Evolutionary conservation across 35 echinoderm and acorn worm genomes (phyloP), one percentile per base, ranked within the genome.

Genomic region (Holothuria glaberrima): DNA sequence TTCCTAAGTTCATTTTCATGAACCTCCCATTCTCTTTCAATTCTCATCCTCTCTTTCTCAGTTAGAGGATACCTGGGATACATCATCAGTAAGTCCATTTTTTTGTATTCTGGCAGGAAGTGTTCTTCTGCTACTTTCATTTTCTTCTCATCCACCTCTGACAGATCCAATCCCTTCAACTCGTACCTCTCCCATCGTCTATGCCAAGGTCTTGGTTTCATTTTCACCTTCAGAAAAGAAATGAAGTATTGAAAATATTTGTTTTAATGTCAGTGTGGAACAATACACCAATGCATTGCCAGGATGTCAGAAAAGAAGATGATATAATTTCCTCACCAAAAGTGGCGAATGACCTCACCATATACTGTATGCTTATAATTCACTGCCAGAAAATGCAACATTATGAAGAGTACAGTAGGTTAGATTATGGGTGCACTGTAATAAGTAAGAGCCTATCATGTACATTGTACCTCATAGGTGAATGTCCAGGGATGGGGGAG

Each of bases 171-270:
- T n/a, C 97, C 97, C 38, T 93, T 81, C 30, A 99, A 73, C 21
- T 95, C 88, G 12, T 75, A 90, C 18, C 93, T 78, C 65, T 99
- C 97, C 97, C 97, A 99, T 50, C 75, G 70, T 88, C 79, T 94
- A 54, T 92, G 75, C 93, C 93, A 99, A 0, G 97, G 97, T 74
- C 71, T 99, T 41, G 93, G 91, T 83, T 99, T 99, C 91, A 99
- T 91, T 60, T 91, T 94, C 1, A 99, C 97, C 97, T 99, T 36
- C 6, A 88, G 32, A 24, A 30, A 92, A 63, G 74, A 20, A 59
- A 27, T 21, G 58, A 0, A 41, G 35, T 6, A 35, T 22, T 32
- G 32, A 44, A 22, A 30, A 0, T 22, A 9, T n/a, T 10, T 76
- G 72, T 3, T 27, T 31, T 41, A 2, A 41, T 41, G 36, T 2